Conservation (phyloP, 2,888 invertebrate genomes). For the Polyommatus icarus region DNA sequence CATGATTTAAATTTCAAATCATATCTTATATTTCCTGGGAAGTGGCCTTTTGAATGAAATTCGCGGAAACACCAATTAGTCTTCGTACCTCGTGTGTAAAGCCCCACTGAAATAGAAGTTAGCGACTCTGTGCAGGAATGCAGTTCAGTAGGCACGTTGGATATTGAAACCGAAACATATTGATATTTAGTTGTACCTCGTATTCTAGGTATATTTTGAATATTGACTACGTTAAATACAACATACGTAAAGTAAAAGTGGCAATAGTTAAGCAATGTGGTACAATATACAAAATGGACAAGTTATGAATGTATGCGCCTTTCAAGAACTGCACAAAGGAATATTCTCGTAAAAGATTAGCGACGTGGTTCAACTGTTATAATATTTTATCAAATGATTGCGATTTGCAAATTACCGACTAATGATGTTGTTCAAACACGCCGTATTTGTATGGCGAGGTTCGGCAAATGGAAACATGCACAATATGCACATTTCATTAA, state of each 20-base stretch:
- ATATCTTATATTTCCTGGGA: background rate
- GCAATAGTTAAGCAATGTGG: no score
- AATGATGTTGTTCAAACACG: conserved; percentile 3
- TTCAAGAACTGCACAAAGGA: background rate
- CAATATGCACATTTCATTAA: conserved; percentile 16
- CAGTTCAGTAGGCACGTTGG: background rate
- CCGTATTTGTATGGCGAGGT: conserved; percentile 18
- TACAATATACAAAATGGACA: no score
- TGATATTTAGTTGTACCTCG: background rate
- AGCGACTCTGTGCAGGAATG: background rate
- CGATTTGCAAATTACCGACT: conserved; percentile 4
- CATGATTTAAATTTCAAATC: background rate
- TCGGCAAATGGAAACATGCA: conserved; percentile 7
- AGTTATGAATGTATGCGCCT: background rate
- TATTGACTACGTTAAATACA: no score
- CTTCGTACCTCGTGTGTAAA: background rate
- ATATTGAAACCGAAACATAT: background rate
- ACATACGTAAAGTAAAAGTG: no score
- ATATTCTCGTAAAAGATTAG: background rate
- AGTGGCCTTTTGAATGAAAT: background rate
- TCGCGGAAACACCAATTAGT: background rate
- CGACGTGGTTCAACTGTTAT: background rate
- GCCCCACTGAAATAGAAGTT: background rate
- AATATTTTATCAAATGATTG: background rate
- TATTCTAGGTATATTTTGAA: no score